Evolutionary conservation across 1,140 invertebrate genomes (phyloP), one percentile per base, ranked within the genome.

Genomic region (Bombus polaris): DNA sequence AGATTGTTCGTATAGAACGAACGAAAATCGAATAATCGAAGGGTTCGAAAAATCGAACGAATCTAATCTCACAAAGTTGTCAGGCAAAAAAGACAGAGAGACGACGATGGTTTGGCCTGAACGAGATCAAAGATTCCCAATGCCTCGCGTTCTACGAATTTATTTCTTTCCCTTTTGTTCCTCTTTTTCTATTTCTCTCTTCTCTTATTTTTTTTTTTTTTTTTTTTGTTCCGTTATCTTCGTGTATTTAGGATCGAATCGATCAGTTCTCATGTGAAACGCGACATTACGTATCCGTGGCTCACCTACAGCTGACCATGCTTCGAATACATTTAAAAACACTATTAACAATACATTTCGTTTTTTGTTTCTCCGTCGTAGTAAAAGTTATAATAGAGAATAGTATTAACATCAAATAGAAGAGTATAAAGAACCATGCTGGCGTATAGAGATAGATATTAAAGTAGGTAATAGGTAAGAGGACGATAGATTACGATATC

Each of bases 371-470:
- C 39, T 32, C 35, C 68, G 92, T 92, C 90, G 93, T 94, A 94
- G 92, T 95, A 93, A 92, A 94, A 94, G 92, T 94, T 92, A 66
- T 66, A 93, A 93, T 94, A 93, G 93, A 92, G 92, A 93, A 95
- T 93, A 93, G 90, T 89, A 92, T 68, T 94, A 93, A 93, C 93
- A 94, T 95, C 92, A 90, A 95, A 95, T 94, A 93, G 92, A 94
- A 94, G 93, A 94, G 93, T 94, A 93, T 94, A 94, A 94, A 94
- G 93, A 94, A 92, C 90, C 92, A 94, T 95, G 94, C 92, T 92
- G 92, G 92, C 91, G 91, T 94, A 94, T 92, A 94, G 93, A 95
- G 94, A 94, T 94, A 93, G 94, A 94, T 93, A 94, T 94, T 95
- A 94, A 94, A 94, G 91, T 94, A 93, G 93, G 89, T 93, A 93